Percentiles rank a stretch among this genome's conserved stretches.
Evolutionary conservation across 1,140 invertebrate genomes (phyloP).

Genomic region (Drosophila littoralis): DNA sequence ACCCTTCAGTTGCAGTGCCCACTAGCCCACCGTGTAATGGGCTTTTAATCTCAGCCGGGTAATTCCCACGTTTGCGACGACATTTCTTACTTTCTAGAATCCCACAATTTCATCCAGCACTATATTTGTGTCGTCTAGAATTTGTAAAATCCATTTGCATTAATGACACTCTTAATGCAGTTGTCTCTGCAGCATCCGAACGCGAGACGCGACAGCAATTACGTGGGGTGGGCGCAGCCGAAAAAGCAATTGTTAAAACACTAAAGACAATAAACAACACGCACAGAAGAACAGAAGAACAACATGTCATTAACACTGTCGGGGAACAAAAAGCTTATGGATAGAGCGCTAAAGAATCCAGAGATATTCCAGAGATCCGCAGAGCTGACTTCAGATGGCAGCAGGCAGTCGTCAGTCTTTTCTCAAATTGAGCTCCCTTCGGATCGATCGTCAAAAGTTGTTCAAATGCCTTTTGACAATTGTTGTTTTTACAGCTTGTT

Average conservation of each 20-base stretch:
- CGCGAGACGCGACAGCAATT: conserved; percentile 52
- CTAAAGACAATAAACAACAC: conserved; percentile 34
- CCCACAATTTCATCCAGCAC: conserved; percentile 11
- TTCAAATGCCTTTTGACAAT: conserved; percentile 32
- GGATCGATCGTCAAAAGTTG: conserved; percentile 22
- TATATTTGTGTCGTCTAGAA: conserved; percentile 26
- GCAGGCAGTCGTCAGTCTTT: background rate
- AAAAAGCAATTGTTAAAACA: conserved; percentile 65
- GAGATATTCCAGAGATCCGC: conserved; percentile 10
- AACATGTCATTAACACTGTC: conserved; percentile 54
- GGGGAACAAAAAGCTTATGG: conserved; percentile 20
- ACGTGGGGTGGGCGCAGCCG: conserved; percentile 7
- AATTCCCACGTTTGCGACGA: conserved; percentile 37
- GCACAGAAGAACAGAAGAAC: conserved; percentile 24
- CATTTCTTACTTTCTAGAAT: conserved; percentile 19
- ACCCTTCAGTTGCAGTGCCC: background rate
- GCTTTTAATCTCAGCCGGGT: conserved; percentile 66
- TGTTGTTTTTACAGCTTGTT: conserved; percentile 49
- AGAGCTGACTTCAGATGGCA: background rate
- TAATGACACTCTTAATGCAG: conserved; percentile 69
- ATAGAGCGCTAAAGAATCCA: conserved; percentile 1
- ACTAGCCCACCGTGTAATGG: conserved; percentile 39
- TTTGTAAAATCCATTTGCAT: conserved; percentile 72
- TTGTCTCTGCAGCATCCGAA: conserved; percentile 28
- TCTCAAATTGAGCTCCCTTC: conserved; percentile 18